Conservation (phyloP, 2,797 vertebrate genomes). For the Meriones psammophilus region DNA sequence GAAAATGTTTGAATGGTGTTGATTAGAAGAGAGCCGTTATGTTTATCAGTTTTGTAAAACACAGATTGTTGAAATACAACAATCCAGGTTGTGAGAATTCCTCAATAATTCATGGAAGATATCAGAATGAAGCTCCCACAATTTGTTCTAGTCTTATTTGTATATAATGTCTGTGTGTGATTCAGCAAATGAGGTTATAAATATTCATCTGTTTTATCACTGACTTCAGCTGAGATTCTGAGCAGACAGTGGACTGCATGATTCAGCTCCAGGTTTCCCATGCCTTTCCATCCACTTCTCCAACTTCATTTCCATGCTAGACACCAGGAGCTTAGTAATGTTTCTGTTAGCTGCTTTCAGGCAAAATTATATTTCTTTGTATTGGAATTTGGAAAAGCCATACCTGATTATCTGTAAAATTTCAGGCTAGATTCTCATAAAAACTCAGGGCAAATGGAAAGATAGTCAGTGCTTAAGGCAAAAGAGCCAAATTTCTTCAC, state of each 20-base stretch:
- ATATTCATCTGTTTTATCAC: constrained; percentile 59
- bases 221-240: constrained; percentile 64
- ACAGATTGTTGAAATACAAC: constrained; percentile 58
- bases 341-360: constrained; percentile 27
- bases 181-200: constrained; percentile 73
- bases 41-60: constrained; percentile 60
- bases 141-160: constrained; percentile 75
- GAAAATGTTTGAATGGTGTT: constrained; percentile 51
- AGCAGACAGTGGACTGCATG: constrained; percentile 44
- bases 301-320: constrained; percentile 23
- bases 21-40: constrained; percentile 9
- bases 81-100: constrained; percentile 49
- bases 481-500: not conserved
- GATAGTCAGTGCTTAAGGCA: not conserved
- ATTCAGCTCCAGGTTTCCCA: not conserved
- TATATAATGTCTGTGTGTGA: constrained; percentile 64
- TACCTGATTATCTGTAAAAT: constrained; percentile 31
- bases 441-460: not conserved
- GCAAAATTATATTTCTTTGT: constrained; percentile 12
- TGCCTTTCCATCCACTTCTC: not conserved
- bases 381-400: constrained; percentile 41
- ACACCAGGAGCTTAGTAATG: not conserved
- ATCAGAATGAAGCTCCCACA: constrained; percentile 36
- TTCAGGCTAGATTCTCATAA: constrained; percentile 54
- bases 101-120: constrained; percentile 78